Percentiles rank a stretch among this genome's conserved stretches.
phyloP scores from a whole-genome alignment of 2,797 vertebrate species.

The Pangasius sanitwongsei region DNA sequence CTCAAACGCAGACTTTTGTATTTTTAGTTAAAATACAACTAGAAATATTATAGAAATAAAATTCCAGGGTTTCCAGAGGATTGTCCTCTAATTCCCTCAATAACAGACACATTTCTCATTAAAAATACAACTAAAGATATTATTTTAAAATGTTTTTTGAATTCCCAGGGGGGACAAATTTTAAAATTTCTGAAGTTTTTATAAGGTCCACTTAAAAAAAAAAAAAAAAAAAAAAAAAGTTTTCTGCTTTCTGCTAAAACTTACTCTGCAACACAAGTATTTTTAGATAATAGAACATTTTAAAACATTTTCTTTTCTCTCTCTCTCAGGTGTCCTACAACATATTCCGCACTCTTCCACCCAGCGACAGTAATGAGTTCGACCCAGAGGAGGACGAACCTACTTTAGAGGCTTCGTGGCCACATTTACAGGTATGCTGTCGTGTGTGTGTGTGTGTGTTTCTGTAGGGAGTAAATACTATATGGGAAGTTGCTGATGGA shows the following conservation, averaged over 20 bases:
- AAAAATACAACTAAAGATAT: too few relatives aligned
- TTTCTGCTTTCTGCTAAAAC: background rate
- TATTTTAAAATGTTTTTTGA: too few relatives aligned
- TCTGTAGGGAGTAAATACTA: background rate
- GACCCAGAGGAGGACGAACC: slow-evolving; percentile 99
- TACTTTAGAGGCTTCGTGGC: slow-evolving; percentile 96
- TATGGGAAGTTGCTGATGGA: background rate
- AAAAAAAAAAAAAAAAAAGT: background rate
- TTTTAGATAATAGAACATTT: background rate
- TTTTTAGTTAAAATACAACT: too few relatives aligned
- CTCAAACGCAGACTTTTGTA: too few relatives aligned
- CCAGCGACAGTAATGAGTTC: slow-evolving; percentile 98
- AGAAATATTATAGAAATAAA: too few relatives aligned
- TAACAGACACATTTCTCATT: too few relatives aligned
- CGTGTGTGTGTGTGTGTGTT: slow-evolving; percentile 4
- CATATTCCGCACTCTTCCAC: slow-evolving; percentile 99
- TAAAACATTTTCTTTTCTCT: background rate
- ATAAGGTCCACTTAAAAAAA: background rate
- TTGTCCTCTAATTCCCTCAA: too few relatives aligned
- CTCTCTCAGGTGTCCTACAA: slow-evolving; percentile 93
- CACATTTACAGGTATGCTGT: slow-evolving; percentile 90
- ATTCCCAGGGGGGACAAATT: too few relatives aligned
- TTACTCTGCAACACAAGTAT: background rate
- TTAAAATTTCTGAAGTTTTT: too few relatives aligned
- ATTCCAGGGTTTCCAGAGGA: too few relatives aligned